Evolutionary conservation across 2,113 vertebrate genomes (phyloP).

Genomic region (Tapirus terrestris): DNA sequence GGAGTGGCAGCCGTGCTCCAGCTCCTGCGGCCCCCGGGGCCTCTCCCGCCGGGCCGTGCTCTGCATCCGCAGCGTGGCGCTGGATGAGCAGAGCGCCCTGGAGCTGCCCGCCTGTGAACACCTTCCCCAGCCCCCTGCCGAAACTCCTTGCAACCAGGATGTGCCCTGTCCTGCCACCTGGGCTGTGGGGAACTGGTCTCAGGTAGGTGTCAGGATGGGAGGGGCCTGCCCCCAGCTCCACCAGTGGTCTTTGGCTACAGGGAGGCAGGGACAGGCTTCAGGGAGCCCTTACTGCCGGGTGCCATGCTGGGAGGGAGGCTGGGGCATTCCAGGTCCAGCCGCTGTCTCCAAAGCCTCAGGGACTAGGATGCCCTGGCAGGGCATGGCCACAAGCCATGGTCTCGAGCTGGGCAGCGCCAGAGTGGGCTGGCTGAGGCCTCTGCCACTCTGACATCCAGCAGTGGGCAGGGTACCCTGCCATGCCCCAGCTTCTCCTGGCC

Average conservation of each 20-base stretch:
- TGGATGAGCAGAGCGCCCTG: slow-evolving; percentile 92
- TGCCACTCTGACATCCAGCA: fast-evolving
- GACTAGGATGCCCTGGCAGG: background rate
- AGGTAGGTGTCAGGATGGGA: slow-evolving; percentile 84
- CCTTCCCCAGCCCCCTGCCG: slow-evolving; percentile 86
- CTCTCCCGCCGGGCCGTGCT: slow-evolving; percentile 89
- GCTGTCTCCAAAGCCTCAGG: background rate
- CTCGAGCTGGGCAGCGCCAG: background rate
- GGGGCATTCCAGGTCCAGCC: background rate
- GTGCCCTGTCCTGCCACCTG: slow-evolving; percentile 92
- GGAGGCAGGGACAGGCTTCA: background rate
- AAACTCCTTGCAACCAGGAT: slow-evolving; percentile 86
- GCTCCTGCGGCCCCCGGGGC: slow-evolving; percentile 89
- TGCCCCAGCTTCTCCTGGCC: background rate
- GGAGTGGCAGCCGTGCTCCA: slow-evolving; percentile 94
- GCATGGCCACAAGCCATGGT: background rate
- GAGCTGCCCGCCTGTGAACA: slow-evolving; percentile 86
- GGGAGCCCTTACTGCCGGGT: background rate
- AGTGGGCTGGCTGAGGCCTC: background rate
- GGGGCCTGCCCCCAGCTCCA: fast-evolving
- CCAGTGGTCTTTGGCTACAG: background rate
- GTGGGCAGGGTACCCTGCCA: background rate
- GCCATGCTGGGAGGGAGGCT: background rate
- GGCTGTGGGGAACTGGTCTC: slow-evolving; percentile 92
- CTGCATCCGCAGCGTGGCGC: slow-evolving; percentile 91